phyloP scores from a whole-genome alignment of 2,113 vertebrate species.

The Lepus europaeus region DNA sequence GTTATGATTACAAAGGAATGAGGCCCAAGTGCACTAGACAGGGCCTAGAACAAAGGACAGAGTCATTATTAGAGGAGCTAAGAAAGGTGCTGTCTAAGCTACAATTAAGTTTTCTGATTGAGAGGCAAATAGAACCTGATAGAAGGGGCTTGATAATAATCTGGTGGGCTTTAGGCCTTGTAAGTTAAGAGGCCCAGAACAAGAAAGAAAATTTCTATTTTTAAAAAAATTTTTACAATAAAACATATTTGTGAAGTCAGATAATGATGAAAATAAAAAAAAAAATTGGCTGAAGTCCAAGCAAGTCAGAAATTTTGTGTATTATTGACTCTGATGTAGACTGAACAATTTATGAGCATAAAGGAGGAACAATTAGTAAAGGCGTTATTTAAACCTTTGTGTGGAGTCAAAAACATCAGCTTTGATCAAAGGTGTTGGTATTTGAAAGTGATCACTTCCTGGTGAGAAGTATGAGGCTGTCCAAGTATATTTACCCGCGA shows the following conservation, averaged over 20 bases:
- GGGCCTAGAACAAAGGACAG: too few relatives aligned
- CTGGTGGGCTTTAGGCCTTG: too few relatives aligned
- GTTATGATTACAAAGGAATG: too few relatives aligned
- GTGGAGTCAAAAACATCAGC: neutral
- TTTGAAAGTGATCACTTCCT: neutral
- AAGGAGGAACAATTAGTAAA: neutral
- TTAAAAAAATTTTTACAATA: neutral
- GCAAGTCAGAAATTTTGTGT: neutral
- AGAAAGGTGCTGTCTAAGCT: too few relatives aligned
- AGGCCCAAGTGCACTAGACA: too few relatives aligned
- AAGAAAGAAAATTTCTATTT: conserved; percentile 65
- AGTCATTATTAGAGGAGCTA: too few relatives aligned
- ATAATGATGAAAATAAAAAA: neutral
- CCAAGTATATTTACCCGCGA: neutral
- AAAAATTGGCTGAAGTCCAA: neutral
- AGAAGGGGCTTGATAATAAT: too few relatives aligned
- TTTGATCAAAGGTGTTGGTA: neutral
- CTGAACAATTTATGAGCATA: neutral
- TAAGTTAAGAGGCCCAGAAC: too few relatives aligned
- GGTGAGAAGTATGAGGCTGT: neutral
- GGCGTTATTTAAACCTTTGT: neutral
- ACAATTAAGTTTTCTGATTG: too few relatives aligned
- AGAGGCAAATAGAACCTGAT: too few relatives aligned
- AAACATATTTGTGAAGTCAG: conserved; percentile 17
- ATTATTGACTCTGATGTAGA: neutral